phyloP scores from a whole-genome alignment of 1,140 invertebrate species.

The Tetramorium simillimum region DNA sequence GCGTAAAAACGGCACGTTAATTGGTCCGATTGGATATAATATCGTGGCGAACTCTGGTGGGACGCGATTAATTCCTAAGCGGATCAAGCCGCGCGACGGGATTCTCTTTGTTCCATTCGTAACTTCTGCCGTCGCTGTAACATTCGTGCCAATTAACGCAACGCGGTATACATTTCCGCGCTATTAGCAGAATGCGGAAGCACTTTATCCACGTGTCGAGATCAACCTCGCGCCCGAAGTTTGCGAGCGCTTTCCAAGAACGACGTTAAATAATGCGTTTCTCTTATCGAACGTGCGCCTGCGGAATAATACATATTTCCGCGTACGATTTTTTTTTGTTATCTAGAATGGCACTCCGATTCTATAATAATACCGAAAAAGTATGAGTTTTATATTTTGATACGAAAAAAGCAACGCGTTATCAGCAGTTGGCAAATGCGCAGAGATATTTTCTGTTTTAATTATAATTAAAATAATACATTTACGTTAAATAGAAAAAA shows the following conservation, averaged over 20 bases:
- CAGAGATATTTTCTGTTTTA: not conserved
- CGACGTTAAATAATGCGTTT: slow-evolving; percentile 6
- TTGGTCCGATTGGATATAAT: not conserved
- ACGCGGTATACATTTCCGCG: slow-evolving; percentile 24
- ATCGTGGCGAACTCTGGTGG: too few relatives aligned
- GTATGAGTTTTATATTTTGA: not conserved
- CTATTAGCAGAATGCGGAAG: slow-evolving; percentile 3
- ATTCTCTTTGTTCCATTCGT: not conserved
- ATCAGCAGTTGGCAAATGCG: not conserved
- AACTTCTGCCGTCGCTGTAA: not conserved
- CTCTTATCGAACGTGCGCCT: not conserved
- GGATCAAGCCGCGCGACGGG: not conserved
- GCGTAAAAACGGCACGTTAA: not conserved
- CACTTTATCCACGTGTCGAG: not conserved
- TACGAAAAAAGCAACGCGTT: not conserved
- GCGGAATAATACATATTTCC: not conserved
- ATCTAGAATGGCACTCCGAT: not conserved
- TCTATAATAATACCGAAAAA: not conserved
- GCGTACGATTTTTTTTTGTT: not conserved
- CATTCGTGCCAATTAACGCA: slow-evolving; percentile 30
- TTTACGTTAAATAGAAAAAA: not conserved
- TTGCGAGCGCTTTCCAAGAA: not conserved
- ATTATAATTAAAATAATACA: not conserved
- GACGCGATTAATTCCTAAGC: slow-evolving; percentile 13
- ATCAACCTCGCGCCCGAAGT: not conserved